phyloP scores from a whole-genome alignment of 2,888 invertebrate genomes.

The Apantesis nais region DNA sequence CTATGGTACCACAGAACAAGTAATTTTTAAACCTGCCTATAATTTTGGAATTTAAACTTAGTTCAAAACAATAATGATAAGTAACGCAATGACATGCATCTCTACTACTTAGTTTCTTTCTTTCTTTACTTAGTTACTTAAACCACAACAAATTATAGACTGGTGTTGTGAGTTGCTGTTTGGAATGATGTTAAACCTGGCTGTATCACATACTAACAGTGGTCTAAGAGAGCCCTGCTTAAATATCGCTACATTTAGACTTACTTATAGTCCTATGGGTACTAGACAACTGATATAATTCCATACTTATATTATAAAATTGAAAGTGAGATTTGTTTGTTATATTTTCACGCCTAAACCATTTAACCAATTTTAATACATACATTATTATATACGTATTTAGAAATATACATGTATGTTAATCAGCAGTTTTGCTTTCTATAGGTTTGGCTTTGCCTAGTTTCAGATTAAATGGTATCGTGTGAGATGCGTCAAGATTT shows the following conservation, averaged over 20 bases:
- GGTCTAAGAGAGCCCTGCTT: not conserved
- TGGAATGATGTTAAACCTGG: no score
- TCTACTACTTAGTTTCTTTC: not conserved
- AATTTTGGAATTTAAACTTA: not conserved
- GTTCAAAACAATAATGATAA: not conserved
- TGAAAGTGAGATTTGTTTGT: no score
- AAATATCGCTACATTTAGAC: not conserved
- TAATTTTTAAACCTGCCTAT: no score
- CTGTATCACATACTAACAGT: not conserved
- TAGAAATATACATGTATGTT: no score
- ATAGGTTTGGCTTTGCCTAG: not conserved
- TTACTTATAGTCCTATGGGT: not conserved
- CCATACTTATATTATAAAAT: no score
- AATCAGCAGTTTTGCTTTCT: not conserved
- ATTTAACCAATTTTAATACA: no score
- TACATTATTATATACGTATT: not conserved
- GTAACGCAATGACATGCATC: no score
- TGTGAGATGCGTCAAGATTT: not conserved
- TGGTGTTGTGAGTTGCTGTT: no score
- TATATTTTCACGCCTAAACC: no score
- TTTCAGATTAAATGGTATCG: not conserved
- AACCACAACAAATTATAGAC: no score
- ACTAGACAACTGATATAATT: no score
- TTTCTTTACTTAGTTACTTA: no score
- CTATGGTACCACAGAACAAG: not conserved